Conservation (phyloP, 2,113 vertebrate species). For the Podarcis raffonei region DNA sequence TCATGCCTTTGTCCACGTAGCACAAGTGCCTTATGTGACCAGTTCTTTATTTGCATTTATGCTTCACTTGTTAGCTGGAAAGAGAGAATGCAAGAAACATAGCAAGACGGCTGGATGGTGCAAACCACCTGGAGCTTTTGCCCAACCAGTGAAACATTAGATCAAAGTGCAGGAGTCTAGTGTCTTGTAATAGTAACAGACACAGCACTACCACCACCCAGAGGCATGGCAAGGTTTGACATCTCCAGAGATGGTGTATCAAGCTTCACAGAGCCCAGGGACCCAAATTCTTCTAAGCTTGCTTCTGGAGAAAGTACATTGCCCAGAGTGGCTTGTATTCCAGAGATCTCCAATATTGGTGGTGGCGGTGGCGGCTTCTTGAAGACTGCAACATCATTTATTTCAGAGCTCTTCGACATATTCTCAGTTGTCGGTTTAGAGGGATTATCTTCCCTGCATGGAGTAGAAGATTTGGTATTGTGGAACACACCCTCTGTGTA, state of each 20-base stretch:
- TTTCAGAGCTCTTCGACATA: conserved; percentile 34
- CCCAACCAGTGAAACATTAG: neutral
- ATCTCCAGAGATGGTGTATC: neutral
- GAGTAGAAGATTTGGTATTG: conserved; percentile 57
- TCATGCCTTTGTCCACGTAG: neutral
- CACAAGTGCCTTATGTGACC: neutral
- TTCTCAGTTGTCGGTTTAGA: neutral
- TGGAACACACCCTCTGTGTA: neutral
- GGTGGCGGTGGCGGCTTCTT: conserved; percentile 33
- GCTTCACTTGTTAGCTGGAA: neutral
- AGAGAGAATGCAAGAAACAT: neutral
- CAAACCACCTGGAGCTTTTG: fast-evolving
- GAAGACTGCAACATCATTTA: neutral
- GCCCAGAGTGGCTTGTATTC: conserved; percentile 48
- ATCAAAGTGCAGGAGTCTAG: neutral
- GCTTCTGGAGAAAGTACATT: conserved; percentile 33
- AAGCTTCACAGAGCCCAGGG: neutral
- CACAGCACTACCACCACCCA: conserved; percentile 32
- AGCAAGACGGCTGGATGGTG: neutral
- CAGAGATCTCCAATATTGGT: conserved; percentile 57
- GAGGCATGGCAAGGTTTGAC: conserved; percentile 19
- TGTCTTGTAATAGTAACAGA: conserved; percentile 16
- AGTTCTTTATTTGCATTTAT: neutral
- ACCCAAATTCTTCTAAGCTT: conserved; percentile 45
- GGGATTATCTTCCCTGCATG: conserved; percentile 46